phyloP scores from a whole-genome alignment of 64 coral and sea anemone genomes.

The Porites lutea region DNA sequence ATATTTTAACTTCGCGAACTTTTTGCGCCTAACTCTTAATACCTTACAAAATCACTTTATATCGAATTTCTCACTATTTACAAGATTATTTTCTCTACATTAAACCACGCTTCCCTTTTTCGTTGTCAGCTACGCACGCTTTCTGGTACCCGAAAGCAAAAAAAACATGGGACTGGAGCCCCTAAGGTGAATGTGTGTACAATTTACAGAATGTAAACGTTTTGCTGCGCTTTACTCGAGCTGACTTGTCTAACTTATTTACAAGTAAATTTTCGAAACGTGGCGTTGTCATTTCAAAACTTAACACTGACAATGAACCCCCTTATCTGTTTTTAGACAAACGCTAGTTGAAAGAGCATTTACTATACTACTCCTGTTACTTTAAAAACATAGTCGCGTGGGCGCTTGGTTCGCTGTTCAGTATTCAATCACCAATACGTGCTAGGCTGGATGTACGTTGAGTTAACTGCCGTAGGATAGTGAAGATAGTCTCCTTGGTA shows the following conservation, averaged over 20 bases:
- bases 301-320: not conserved
- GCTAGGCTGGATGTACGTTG: slow-evolving; percentile 69
- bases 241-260: not conserved
- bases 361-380: slow-evolving; percentile 49
- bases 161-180: not conserved
- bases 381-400: slow-evolving; percentile 39
- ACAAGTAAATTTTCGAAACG: not conserved
- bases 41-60: slow-evolving; percentile 3
- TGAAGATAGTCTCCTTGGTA: slow-evolving; percentile 88
- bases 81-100: not conserved
- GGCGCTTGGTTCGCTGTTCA: not conserved
- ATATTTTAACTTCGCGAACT: not conserved
- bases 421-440: slow-evolving; percentile 51
- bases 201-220: slow-evolving; percentile 26
- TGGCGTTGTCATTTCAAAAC: not conserved
- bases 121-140: not conserved
- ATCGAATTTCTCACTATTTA: not conserved
- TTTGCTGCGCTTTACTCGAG: not conserved
- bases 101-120: not conserved
- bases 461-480: slow-evolving; percentile 68
- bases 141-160: not conserved
- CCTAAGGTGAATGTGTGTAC: not conserved
- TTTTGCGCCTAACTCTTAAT: not conserved
- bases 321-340: slow-evolving; percentile 25
- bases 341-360: slow-evolving; percentile 30